Evolutionary conservation across 2,888 invertebrate species (phyloP), one percentile per base, ranked within the genome.

Genomic region (Halictus ligatus): DNA sequence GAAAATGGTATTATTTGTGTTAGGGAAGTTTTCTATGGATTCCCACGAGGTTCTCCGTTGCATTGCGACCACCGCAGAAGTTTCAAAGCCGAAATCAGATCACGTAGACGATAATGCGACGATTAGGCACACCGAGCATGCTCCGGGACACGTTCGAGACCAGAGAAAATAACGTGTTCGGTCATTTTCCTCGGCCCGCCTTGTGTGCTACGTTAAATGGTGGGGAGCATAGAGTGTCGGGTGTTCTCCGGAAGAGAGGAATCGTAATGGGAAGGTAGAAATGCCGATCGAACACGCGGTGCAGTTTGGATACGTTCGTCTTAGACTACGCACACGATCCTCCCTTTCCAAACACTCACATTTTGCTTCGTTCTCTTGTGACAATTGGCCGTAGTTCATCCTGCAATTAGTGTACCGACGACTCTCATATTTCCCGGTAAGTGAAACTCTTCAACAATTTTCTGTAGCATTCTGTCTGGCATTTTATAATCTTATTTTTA

Each of bases 151-250:
- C 35, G 67, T 67, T 67, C 67, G 21, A 29, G 5, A 10, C 40
- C 29, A 29, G 60, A 64, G 60, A 60, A 60, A 40, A 35, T 12
- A 35, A 69, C 12, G 21, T 15, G 21, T 50, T 73, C 8, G 21
- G 71, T 18, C 46, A 35, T 40, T 58, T 75, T 64, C 21, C 40
- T 21, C 25, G 54, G 54, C 54, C 13, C 35, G 67, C 35, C 48
- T 21, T 40, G 21, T 21, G 25, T n/a, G 67, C 67, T 25, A 40
- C n/a, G 18, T 21, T 10, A 58, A n/a, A 69, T 79, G 71, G 89
- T 88, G 89, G 89, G 89, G 89, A 80, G 71, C 71, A 71, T 8
- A 15, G 54, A 54, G 21, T 10, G 54, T 54, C 2, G 18, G 25
- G 7, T 64, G 60, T 25, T 64, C 60, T 29, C 15, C 64, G 71